phyloP scores from a whole-genome alignment of 1,140 invertebrate species.

The Bombus consobrinus region DNA sequence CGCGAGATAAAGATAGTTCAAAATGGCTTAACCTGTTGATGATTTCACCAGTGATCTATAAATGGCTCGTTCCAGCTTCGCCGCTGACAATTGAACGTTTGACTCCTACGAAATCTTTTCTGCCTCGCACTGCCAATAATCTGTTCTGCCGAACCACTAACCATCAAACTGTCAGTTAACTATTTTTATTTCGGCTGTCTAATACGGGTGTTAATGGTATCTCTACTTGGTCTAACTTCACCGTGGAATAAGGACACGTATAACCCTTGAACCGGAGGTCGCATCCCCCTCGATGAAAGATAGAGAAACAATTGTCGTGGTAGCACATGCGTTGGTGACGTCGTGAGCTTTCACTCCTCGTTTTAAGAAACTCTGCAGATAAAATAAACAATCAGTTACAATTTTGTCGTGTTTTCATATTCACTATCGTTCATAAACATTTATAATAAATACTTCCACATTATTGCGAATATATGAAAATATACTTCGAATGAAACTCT shows the following conservation, averaged over 20 bases:
- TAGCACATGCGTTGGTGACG: constrained; percentile 64
- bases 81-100: constrained; percentile 49
- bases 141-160: constrained; percentile 77
- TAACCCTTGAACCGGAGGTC: constrained; percentile 54
- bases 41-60: background rate
- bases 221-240: constrained; percentile 58
- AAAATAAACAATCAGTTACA: background rate
- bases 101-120: constrained; percentile 63
- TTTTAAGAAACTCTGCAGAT: background rate
- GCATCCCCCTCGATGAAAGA: constrained; percentile 51
- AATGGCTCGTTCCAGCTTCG: constrained; percentile 51
- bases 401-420: background rate
- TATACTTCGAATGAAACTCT: too few species aligned
- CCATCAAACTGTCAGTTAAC: constrained; percentile 71
- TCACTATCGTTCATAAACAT: background rate
- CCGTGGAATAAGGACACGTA: constrained; percentile 33
- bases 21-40: background rate
- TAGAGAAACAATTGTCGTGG: constrained; percentile 24
- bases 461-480: too few species aligned
- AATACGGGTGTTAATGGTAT: constrained; percentile 64
- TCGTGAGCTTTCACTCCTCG: constrained; percentile 54
- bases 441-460: background rate
- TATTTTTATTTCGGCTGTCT: constrained; percentile 57
- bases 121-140: constrained; percentile 79
- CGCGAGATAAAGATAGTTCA: background rate